phyloP scores from a whole-genome alignment of 1,140 invertebrate species.

The Antheraea pernyi region DNA sequence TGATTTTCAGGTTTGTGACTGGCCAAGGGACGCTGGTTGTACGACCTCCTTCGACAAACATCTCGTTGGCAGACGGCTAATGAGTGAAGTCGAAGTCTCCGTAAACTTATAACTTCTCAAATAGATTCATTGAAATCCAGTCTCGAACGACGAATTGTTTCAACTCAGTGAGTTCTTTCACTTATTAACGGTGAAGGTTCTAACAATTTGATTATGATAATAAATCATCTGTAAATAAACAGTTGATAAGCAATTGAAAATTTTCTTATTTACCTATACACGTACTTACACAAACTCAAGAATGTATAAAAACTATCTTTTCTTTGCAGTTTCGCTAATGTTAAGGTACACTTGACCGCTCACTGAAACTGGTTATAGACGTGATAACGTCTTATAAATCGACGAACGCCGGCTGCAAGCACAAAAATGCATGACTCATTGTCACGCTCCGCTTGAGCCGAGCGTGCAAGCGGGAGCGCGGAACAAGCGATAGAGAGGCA shows the following conservation, averaged over 20 bases:
- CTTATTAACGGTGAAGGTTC: not conserved
- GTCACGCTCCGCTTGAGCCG: too few species aligned
- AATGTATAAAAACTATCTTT: too few species aligned
- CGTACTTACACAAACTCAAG: too few species aligned
- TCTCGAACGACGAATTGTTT: not conserved
- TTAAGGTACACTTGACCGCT: too few species aligned
- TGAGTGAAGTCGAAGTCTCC: constrained; percentile 10
- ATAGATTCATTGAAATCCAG: not conserved
- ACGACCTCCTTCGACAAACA: constrained; percentile 34
- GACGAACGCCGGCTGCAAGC: too few species aligned
- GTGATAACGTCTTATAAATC: too few species aligned
- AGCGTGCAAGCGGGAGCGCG: too few species aligned
- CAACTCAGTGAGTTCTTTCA: not conserved
- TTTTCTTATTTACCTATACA: constrained; percentile 3
- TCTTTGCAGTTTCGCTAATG: too few species aligned
- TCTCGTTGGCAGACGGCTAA: not conserved
- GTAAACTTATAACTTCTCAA: constrained; percentile 12
- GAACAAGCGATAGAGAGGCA: too few species aligned
- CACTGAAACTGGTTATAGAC: too few species aligned
- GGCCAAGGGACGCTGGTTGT: constrained; percentile 41
- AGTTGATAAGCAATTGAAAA: not conserved
- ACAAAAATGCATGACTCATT: too few species aligned
- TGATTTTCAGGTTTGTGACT: constrained; percentile 50
- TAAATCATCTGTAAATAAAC: not conserved
- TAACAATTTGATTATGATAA: not conserved